Percentiles rank a stretch among this genome's conserved stretches.
Evolutionary conservation across 1,140 invertebrate species (phyloP).

Genomic region (Drosophila varians): DNA sequence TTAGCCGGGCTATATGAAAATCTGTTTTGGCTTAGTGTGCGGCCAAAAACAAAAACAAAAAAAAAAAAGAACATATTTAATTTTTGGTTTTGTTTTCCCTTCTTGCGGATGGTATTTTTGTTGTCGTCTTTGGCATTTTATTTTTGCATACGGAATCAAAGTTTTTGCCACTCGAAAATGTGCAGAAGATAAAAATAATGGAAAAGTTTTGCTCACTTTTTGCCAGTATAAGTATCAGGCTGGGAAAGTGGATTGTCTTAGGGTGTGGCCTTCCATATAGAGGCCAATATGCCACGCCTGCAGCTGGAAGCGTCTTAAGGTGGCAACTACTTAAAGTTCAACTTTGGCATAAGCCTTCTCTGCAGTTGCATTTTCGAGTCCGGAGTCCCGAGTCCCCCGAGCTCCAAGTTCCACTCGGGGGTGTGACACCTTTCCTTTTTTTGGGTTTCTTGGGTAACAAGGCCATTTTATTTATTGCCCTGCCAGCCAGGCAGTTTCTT

Average conservation of each 20-base stretch:
- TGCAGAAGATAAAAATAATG: conserved; percentile 81
- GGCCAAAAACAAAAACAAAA: too few relatives aligned
- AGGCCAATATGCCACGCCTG: conserved; percentile 44
- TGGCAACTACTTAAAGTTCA: conserved; percentile 70
- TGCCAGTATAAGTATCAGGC: conserved; percentile 12
- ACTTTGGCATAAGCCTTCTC: conserved; percentile 57
- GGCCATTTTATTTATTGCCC: conserved; percentile 66
- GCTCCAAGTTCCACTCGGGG: background rate
- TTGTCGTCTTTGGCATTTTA: conserved; percentile 25
- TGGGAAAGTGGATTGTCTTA: conserved; percentile 6
- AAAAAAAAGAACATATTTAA: conserved; percentile 74
- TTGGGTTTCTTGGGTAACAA: conserved; percentile 32
- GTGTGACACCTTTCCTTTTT: conserved; percentile 35
- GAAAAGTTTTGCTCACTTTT: conserved; percentile 70
- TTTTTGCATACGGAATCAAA: conserved; percentile 73
- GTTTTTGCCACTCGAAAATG: conserved; percentile 74
- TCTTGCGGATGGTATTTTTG: conserved; percentile 25
- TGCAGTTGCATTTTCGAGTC: conserved; percentile 15
- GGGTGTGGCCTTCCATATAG: conserved; percentile 26
- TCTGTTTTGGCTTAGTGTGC: conserved; percentile 60
- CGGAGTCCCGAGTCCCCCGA: background rate
- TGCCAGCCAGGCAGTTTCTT: conserved; percentile 28
- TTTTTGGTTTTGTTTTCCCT: conserved; percentile 65
- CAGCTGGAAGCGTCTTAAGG: conserved; percentile 64
- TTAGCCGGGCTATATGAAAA: conserved; percentile 62